Evolutionary conservation across 2,797 vertebrate genomes (phyloP).

Genomic region (Acanthis flammea): DNA sequence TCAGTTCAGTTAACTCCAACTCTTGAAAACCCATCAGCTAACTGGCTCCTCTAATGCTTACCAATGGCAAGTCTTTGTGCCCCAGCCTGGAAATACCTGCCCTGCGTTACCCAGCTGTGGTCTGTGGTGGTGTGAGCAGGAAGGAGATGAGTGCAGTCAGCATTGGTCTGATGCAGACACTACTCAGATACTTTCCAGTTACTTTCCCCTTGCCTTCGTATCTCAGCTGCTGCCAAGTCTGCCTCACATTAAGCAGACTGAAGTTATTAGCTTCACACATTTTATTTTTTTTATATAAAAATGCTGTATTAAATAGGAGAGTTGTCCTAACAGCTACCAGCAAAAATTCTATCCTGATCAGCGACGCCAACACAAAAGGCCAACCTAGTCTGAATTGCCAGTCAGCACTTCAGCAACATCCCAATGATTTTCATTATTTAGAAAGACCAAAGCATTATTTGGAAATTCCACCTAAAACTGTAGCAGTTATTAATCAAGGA

Average conservation of each 20-base stretch:
- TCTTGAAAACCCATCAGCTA: background rate
- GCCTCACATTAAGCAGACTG: background rate
- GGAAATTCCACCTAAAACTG: slow-evolving; percentile 3
- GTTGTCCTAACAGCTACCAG: background rate
- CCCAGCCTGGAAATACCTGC: background rate
- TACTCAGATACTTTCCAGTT: background rate
- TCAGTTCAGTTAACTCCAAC: background rate
- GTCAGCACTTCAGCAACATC: background rate
- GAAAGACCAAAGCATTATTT: background rate
- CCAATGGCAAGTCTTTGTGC: background rate
- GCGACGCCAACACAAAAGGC: background rate
- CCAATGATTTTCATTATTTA: background rate
- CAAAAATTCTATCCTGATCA: background rate
- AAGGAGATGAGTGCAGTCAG: background rate
- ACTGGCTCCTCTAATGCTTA: background rate
- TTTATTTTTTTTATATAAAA: background rate
- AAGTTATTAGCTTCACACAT: background rate
- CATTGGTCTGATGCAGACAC: background rate
- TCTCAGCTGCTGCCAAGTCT: background rate
- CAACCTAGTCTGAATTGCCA: background rate
- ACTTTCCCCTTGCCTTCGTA: background rate
- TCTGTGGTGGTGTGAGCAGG: background rate
- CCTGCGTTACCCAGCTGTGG: rapidly evolving
- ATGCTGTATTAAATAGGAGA: background rate
- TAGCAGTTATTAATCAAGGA: background rate